These are phyloP conservation scores for Oreochromis aureus DNA, from an alignment of 2,113 vertebrate species.

Conservation along the genomic window DNA sequence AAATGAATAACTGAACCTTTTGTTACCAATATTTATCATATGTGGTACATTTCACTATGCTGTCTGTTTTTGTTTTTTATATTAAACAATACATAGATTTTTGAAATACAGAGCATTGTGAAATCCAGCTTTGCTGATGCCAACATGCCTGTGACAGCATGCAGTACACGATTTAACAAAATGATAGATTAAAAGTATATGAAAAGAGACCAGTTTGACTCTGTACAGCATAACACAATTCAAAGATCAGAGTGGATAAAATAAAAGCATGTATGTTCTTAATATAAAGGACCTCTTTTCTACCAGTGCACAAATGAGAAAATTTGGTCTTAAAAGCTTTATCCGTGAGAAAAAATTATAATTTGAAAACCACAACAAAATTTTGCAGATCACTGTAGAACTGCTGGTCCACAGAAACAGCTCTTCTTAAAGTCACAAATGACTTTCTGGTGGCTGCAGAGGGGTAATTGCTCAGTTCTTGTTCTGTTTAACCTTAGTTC, in stretches of 20 bases:
- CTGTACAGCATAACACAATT: neutral
- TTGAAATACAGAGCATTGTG: neutral
- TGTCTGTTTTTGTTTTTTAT: neutral
- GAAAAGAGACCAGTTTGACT: neutral
- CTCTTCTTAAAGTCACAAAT: neutral
- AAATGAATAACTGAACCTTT: neutral
- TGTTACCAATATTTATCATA: neutral
- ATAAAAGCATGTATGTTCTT: neutral
- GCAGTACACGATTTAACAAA: neutral
- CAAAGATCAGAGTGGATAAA: neutral
- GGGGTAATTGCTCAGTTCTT: neutral
- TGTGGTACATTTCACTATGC: neutral
- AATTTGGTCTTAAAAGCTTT: neutral
- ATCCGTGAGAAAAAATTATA: neutral
- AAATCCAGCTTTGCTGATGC: neutral
- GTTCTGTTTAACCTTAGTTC: neutral
- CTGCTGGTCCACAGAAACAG: fast-evolving
- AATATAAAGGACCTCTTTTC: neutral
- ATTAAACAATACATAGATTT: neutral
- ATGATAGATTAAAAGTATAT: neutral
- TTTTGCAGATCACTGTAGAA: neutral
- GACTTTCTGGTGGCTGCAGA: neutral
- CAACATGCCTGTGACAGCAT: neutral
- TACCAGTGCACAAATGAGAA: neutral
- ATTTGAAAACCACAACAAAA: neutral